Evolutionary conservation across 2,113 vertebrate genomes (phyloP), one percentile per base, ranked within the genome.

Genomic region (Dicrurus megarhynchus): DNA sequence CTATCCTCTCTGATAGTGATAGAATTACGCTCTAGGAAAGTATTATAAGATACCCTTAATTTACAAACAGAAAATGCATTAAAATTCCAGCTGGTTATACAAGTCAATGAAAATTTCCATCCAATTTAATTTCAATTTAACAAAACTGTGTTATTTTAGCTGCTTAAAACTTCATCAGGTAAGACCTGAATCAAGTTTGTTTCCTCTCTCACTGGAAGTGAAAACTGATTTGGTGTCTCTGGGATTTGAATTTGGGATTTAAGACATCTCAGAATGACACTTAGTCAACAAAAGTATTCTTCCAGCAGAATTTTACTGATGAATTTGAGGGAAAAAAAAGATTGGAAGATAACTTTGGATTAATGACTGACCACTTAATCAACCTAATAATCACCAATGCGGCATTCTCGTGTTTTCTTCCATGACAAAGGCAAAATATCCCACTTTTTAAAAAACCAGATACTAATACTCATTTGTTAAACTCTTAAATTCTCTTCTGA

Each of bases 371-470:
- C 16, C 13, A 63, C 18, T 39, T 39, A 75, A 85, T 47, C 14
- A 64, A 78, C 13, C 9, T 50, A 12, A 64, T n/a, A 78, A 84
- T 55, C 21, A 47, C 23, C 11, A 41, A 1, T 23, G 19, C 24
- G 18, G 1, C 2, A 7, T 59, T 53, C 22, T 74, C 1, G 0
- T 41, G 3, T n/a, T 57, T 61, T 65, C 15, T 78, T 82, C 61
- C 21, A 32, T 13, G 41, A 42, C 16, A 70, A 90, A 71, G 8
- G 4, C 16, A 37, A 49, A n/a, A 4, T 60, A 70, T 37, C 9
- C 3, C 11, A 68, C 3, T 61, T 92, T 56, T 84, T 61, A 7
- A 87, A 93, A 96, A 83, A 21, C 0, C 16, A 52, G 16, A 50
- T 49, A 7, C 32, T 64, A 59, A 10, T 47, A 35, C 10, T 53